Evolutionary conservation across 1,140 invertebrate genomes (phyloP).

Genomic region (Gerris buenoi): DNA sequence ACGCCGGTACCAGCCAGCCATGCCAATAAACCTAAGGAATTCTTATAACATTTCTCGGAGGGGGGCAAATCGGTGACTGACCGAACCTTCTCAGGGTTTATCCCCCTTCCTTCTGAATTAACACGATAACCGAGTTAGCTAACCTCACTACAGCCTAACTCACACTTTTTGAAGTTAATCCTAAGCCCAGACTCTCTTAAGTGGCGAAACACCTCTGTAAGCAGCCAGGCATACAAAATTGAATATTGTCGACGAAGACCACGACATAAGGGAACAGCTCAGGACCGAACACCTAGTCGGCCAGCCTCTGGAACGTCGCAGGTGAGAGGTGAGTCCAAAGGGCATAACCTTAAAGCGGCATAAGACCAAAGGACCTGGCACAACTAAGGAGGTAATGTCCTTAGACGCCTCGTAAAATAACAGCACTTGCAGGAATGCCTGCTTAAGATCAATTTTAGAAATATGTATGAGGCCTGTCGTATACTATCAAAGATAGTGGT

Average conservation of each 20-base stretch:
- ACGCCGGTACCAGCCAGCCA: conserved; percentile 26
- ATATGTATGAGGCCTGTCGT: no score
- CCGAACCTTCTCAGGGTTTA: conserved; percentile 26
- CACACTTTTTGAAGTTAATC: conserved; percentile 26
- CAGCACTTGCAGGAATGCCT: no score
- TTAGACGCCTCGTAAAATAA: no score
- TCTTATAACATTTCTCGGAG: conserved; percentile 17
- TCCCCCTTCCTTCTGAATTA: conserved; percentile 23
- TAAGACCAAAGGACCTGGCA: no score
- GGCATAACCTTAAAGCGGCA: no score
- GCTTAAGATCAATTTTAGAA: no score
- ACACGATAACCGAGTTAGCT: conserved; percentile 28
- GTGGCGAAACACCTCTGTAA: conserved; percentile 19
- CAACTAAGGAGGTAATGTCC: no score
- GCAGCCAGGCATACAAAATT: conserved; percentile 19
- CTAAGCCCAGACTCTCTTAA: conserved; percentile 21
- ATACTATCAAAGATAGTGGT: no score
- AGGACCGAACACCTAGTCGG: conserved; percentile 1
- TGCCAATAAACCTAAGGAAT: conserved; percentile 21
- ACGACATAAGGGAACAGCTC: conserved; percentile 1
- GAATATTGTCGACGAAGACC: conserved; percentile 25
- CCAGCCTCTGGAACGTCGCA: conserved; percentile 14
- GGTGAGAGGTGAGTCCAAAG: no score
- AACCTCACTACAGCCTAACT: conserved; percentile 24
- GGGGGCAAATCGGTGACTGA: conserved; percentile 24